These are phyloP conservation scores for Ceratina calcarata DNA, from an alignment of 1,140 invertebrate species.

Conservation along the genomic window DNA sequence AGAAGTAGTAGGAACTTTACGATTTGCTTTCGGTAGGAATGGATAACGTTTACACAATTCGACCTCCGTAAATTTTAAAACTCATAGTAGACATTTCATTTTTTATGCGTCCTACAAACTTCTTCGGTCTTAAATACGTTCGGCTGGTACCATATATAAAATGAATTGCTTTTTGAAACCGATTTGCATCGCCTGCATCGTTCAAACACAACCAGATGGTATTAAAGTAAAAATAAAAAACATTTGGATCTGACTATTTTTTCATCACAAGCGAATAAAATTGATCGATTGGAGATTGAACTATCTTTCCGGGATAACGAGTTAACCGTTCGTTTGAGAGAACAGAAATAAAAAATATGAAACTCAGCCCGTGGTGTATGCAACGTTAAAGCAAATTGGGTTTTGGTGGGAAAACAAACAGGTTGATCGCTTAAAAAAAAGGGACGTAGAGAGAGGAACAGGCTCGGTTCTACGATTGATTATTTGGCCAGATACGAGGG, in stretches of 20 bases:
- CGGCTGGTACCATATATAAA: too few species aligned
- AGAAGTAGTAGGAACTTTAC: background rate
- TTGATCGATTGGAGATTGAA: background rate
- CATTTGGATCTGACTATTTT: background rate
- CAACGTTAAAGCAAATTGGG: constrained; percentile 25
- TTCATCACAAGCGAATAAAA: background rate
- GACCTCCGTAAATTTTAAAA: too few species aligned
- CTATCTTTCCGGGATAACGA: background rate
- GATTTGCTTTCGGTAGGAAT: background rate
- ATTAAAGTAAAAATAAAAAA: too few species aligned
- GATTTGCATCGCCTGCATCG: too few species aligned
- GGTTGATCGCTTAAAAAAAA: background rate
- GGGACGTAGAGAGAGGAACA: background rate
- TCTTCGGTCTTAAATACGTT: too few species aligned
- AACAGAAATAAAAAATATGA: background rate
- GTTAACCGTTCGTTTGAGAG: too few species aligned
- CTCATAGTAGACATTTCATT: too few species aligned
- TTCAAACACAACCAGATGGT: too few species aligned
- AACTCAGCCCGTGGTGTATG: background rate
- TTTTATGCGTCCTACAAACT: too few species aligned
- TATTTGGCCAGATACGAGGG: constrained; percentile 8
- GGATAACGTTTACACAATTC: background rate
- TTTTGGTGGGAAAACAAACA: too few species aligned
- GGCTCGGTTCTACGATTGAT: background rate
- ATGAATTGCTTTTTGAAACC: too few species aligned